Evolutionary conservation across 2,113 vertebrate species (phyloP), one percentile per base, ranked within the genome.

Genomic region (Rhinichthys klamathensis): DNA sequence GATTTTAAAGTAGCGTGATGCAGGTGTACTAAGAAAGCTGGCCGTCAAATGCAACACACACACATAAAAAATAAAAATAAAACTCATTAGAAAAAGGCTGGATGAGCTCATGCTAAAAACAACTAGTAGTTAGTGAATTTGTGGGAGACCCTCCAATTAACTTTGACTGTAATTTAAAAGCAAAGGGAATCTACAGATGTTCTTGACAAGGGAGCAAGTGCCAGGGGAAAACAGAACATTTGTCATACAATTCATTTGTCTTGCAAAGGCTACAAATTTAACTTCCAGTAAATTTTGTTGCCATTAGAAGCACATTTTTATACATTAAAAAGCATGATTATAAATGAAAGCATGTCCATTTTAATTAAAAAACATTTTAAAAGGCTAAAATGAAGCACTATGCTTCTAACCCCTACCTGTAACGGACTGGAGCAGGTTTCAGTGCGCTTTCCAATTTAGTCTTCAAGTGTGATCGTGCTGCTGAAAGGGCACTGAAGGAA

Each of bases 321-420:
- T 38, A 11, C 10, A 41, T 23, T 35, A 4, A 38, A n/a, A 79
- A 25, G 6, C 3, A 8, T 32, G 0, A 35, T 13, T 77, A 23
- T 12, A 25, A 41, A 60, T 16, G 7, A 41, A 60, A 79, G 21
- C 6, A 41, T 18, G 30, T 60, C 49, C 35, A 78, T 60, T 58
- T 78, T 0, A 60, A 15, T 38, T 38, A 21, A 35, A 2, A 77
- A 56, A 35, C 9, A n/a, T 58, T 6, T 58, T 13, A 16, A 18
- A 56, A 23, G 23, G 32, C 15, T 25, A 10, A 79, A 18, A 44
- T 25, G 7, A 63, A 80, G 41, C 10, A 25, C 23, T 70, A 4
- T 21, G 16, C 7, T 60, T 41, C 2, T 41, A 63, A 35, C n/a
- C 23, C 80, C 18, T 82, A 82, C 80, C 80, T 82, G 80, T 69